Evolutionary conservation across 2,797 vertebrate species (phyloP).

Genomic region (Chaunax sp.): DNA sequence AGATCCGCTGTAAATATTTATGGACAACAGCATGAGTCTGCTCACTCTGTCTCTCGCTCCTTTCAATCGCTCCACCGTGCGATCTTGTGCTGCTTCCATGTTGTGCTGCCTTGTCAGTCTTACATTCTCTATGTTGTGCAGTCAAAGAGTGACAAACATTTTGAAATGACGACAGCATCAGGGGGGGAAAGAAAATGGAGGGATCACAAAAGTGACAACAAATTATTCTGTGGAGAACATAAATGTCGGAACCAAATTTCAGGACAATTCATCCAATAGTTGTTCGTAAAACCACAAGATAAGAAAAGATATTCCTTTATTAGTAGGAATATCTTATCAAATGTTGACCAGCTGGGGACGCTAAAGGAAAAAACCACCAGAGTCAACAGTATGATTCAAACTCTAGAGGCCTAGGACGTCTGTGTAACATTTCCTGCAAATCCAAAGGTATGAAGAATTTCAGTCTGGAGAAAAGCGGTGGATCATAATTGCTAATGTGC

Average conservation of each 20-base stretch:
- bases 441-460: background rate
- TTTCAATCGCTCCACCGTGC: background rate
- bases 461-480: background rate
- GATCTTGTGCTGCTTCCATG: constrained; percentile 12
- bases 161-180: no score
- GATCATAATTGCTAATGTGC: background rate
- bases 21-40: constrained; percentile 19
- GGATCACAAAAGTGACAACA: no score
- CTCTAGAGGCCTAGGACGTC: background rate
- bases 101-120: background rate
- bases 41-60: background rate
- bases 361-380: no score
- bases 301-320: no score
- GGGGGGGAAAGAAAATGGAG: no score
- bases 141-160: no score
- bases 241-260: no score
- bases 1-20: constrained; percentile 39
- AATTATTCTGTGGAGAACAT: no score
- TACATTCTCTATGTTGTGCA: background rate
- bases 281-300: no score
- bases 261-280: no score
- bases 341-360: no score
- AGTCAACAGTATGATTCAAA: background rate
- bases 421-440: background rate
- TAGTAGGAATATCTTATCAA: no score